These are phyloP conservation scores for Troides helena DNA, from an alignment of 2,888 invertebrate species.

Conservation along the genomic window DNA sequence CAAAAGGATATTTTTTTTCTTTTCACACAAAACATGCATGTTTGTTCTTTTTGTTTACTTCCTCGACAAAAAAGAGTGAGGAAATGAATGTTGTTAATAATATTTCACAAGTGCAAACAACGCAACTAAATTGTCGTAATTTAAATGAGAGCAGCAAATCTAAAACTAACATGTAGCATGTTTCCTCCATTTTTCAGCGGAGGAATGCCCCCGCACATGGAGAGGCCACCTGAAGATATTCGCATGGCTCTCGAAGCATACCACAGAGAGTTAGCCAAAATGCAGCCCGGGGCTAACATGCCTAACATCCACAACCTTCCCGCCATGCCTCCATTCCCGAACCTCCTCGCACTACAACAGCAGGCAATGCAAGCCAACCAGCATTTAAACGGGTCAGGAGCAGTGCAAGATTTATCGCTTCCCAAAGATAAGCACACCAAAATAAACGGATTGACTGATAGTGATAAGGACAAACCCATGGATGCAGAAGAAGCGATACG, in stretches of 20 bases:
- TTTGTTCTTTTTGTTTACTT: no score
- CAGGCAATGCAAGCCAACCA: constrained; percentile 74
- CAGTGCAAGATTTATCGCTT: constrained; percentile 91
- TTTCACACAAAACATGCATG: not conserved
- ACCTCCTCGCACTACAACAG: constrained; percentile 89
- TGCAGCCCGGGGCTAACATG: constrained; percentile 85
- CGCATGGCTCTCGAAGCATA: constrained; percentile 94
- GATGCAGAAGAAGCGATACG: constrained; percentile 85
- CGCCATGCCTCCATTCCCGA: constrained; percentile 80
- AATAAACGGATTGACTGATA: constrained; percentile 83
- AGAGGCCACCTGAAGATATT: constrained; percentile 88
- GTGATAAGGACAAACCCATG: constrained; percentile 83
- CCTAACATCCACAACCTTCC: constrained; percentile 77
- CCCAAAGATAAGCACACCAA: constrained; percentile 87
- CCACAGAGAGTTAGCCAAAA: constrained; percentile 94
- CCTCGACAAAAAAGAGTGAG: no score
- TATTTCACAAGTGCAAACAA: not conserved
- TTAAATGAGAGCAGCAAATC: constrained; percentile 73
- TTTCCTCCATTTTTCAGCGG: constrained; percentile 93
- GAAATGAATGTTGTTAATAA: not conserved
- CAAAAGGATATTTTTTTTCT: not conserved
- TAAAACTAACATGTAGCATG: constrained; percentile 84
- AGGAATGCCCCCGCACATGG: constrained; percentile 82
- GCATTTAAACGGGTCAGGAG: constrained; percentile 82
- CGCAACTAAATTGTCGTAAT: constrained; percentile 33